Base-by-base conservation (phyloP, 2,113 vertebrate species). In the Pollimyrus isidori region DNA sequence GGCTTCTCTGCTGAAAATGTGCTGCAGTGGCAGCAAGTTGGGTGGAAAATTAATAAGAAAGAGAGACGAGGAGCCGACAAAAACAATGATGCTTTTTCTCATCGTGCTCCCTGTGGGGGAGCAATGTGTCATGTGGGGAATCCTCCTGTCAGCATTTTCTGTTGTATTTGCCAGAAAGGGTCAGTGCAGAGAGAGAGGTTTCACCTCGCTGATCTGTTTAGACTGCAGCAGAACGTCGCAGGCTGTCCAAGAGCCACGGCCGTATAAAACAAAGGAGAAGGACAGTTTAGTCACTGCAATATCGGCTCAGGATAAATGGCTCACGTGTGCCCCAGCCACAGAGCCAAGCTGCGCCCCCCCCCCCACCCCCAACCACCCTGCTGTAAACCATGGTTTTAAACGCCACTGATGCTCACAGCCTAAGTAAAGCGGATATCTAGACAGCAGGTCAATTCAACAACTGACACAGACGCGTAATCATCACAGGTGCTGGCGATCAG, bases 51-150 rank as follows among this genome's bases (percentile, higher is more conserved):
- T 7, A 4, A 85, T 39, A 5, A 15, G 13, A 39, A 73, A 35
- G 26, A 26, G n/a, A 73, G 13, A 17, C 13, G 11, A 3, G 10
- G 1, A 7, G 26, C 30, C 7, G 69, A 39, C 11, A 76, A 39
- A 76, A 39, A 76, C 69, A 76, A 39, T 76, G 69, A n/a, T 3
- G 62, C 62, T 30, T 26, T n/a, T 65, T 65, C 62, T 30, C 62
- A 26, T 10, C 10, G 23, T n/a, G n/a, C 62, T 65, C 69, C 30
- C 30, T 76, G 69, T 76, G 69, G 69, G 69, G 69, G 69, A 76
- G 26, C 26, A 13, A 76, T 76, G 69, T 87, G 86, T 87, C 86
- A 87, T 58, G 39, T 1, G 56, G 85, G 85, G 85, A 86, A 86
- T 86, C 58, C 87, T 88, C 53, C 58, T 19, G 26, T 46, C 87